phyloP scores from a whole-genome alignment of 2,113 vertebrate genomes.

The Podilymbus podiceps region DNA sequence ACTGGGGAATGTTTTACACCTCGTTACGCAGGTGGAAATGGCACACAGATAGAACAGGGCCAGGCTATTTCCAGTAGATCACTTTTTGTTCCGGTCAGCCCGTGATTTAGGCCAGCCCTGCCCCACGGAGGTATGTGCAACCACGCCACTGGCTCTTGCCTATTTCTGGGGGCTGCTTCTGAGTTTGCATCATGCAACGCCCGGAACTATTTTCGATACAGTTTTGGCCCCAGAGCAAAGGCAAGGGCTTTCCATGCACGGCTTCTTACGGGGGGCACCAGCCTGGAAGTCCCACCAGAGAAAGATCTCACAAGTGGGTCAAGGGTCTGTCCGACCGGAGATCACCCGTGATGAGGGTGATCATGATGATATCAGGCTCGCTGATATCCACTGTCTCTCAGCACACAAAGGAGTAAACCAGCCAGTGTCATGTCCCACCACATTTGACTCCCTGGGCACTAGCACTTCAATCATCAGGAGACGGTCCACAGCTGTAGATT shows the following conservation, averaged over 20 bases:
- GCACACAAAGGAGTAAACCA: background rate
- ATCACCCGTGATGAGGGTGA: fast-evolving
- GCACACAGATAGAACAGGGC: background rate
- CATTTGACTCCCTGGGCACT: background rate
- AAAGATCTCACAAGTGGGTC: background rate
- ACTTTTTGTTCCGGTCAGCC: background rate
- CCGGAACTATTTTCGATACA: background rate
- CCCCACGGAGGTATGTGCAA: background rate
- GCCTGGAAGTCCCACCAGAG: background rate
- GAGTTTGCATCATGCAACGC: background rate
- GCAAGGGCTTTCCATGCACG: background rate
- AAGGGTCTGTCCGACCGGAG: background rate
- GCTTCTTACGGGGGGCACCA: background rate
- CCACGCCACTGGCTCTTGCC: background rate
- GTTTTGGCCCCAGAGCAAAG: background rate
- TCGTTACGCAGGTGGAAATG: background rate
- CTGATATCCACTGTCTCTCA: fast-evolving
- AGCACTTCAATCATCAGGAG: background rate
- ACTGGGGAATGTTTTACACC: constrained; percentile 16
- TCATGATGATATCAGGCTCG: no score
- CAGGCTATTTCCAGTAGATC: constrained; percentile 17
- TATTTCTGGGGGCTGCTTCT: constrained; percentile 20
- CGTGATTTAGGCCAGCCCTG: constrained; percentile 30
- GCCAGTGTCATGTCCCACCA: background rate
- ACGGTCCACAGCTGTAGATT: background rate